Conservation (phyloP, 2,888 invertebrate species). For the Chrysolina oricalcia region DNA sequence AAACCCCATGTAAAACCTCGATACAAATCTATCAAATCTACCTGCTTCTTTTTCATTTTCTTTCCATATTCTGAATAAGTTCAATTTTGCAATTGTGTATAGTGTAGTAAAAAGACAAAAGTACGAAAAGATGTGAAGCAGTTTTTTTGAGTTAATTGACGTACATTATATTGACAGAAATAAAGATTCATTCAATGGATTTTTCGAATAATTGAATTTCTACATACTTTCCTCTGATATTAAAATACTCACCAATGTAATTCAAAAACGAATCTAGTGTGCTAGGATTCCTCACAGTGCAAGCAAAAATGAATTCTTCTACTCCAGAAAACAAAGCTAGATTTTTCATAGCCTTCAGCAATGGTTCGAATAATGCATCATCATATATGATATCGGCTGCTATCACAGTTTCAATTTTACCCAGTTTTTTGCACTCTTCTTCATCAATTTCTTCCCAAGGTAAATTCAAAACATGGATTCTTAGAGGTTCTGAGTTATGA, state of each 20-base stretch:
- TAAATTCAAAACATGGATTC: conserved; percentile 67
- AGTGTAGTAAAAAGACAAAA: no score
- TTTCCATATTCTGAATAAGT: no score
- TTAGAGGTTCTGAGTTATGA: conserved; percentile 3
- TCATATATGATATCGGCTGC: conserved; percentile 79
- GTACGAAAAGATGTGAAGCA: no score
- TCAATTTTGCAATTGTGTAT: no score
- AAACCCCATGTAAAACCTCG: no score
- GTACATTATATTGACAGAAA: no score
- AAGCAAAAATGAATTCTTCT: conserved; percentile 73
- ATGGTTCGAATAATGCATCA: conserved; percentile 72
- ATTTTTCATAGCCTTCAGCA: conserved; percentile 71
- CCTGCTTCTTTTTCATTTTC: no score
- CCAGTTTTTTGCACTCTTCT: conserved; percentile 60
- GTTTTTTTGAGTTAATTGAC: no score
- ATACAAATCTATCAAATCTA: no score
- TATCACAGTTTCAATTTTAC: conserved; percentile 72
- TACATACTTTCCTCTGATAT: not conserved
- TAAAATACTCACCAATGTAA: conserved; percentile 53
- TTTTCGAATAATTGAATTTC: no score
- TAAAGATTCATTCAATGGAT: no score
- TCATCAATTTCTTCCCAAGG: conserved; percentile 73
- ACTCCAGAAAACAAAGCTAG: conserved; percentile 67
- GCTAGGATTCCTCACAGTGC: conserved; percentile 78
- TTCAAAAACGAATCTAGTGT: conserved; percentile 77